Base-by-base conservation (phyloP, 2,797 vertebrate species). In the Cossypha niveicapilla region DNA sequence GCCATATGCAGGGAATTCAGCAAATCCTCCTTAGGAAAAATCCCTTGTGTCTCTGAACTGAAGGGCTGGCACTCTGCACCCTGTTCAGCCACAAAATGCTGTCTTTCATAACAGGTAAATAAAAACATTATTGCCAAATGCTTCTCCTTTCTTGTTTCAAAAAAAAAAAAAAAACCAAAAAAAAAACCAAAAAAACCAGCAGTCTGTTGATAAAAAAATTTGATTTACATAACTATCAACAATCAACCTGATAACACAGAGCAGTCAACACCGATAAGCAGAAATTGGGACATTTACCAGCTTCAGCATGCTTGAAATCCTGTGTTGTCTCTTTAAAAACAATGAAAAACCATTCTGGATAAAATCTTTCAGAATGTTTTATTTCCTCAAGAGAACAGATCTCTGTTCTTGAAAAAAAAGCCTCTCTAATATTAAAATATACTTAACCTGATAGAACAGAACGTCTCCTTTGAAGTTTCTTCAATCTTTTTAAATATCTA, bases 401-500 rank as follows among this genome's bases (percentile, higher is more conserved):
- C 57, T 83, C 67, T 95, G 96, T 96, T 94, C 84, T 88, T 80
- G 56, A 86, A 92, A 90, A 86, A 96, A 78, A 48, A 63, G 18
- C 41, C 84, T 92, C 41, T 8, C 92, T 98, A 97, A 96, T 94
- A 95, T 79, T 96, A 96, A 96, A 97, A 97, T 93, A 95, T 79
- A 92, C 93, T 80, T 78, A 96, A 92, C 96, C 94, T 94, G 91
- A 93, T 95, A 97, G 96, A 97, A 96, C 94, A 95, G 91, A 97
- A 88, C 50, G 51, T 89, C 92, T 95, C 94, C 95, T 96, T 94
- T 96, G 95, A 95, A 95, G 94, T 96, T 88, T 84, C 73, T 96
- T 96, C 93, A 96, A 90, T 96, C 95, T 96, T 95, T 93, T 94
- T 95, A 97, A 97, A 94, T 96, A 96, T 95, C 95, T 95, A 94